Base-by-base conservation (phyloP, 2,113 vertebrate genomes). In the Entomyzon cyanotis region DNA sequence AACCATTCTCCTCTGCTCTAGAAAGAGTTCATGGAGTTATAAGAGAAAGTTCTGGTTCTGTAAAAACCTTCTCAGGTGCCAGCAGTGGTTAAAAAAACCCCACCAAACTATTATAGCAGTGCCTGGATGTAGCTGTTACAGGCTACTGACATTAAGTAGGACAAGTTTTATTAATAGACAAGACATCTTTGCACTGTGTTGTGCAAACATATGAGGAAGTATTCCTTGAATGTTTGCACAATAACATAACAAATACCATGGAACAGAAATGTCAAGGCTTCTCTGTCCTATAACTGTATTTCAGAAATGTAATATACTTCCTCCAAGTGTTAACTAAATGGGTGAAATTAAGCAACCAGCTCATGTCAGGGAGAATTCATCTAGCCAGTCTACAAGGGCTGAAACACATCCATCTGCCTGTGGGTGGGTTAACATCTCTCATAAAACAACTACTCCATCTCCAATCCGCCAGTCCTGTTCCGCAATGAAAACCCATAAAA, bases 401-500 rank as follows among this genome's bases (percentile, higher is more conserved):
- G 68, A 86, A 83, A 80, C 24, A n/a, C 47, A 77, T 74, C 39
- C 73, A 71, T 49, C 76, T 67, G 47, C 62, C 68, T 3, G 3
- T 33, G 60, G 80, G 39, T 92, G 60, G 80, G 35, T 92, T 90
- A 90, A 81, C 60, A 75, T 10, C 56, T 74, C 71, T 77, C 86
- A 63, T 44, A 78, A 84, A 92, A 84, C 33, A 71, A 70, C 71
- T n/a, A 52, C 47, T 93, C 59, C 16, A 63, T 23, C 76, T 90
- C 80, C 3, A 2, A 78, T 67, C 44, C 84, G 83, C 56, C 60
- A 90, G 55, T 39, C 46, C 64, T 47, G n/a, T 7, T 87, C 64
- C 91, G 71, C 89, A 47, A 71, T 83, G 80, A 75, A 94, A 96
- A 92, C 33, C 52, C 60, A 84, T 89, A 92, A 90, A 94, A 84